Conservation (phyloP, 2,113 vertebrate genomes). For the Gavia stellata region DNA sequence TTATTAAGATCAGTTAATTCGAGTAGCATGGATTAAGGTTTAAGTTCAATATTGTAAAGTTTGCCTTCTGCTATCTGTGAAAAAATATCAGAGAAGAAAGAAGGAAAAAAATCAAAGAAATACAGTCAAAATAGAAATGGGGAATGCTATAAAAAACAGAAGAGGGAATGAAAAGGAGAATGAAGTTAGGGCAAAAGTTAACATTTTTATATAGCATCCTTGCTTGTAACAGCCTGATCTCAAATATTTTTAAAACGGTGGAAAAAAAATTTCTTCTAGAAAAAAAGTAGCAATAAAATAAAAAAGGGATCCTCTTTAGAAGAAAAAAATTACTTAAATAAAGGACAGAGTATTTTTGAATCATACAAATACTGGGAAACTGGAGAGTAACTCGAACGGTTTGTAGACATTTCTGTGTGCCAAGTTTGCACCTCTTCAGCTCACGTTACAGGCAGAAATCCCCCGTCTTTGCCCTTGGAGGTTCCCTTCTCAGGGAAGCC, state of each 20-base stretch:
- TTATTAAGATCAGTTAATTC: background rate
- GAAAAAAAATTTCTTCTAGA: background rate
- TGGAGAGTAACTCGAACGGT: background rate
- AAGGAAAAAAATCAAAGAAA: background rate
- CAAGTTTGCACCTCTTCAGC: background rate
- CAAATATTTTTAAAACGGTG: background rate
- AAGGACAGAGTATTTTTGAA: background rate
- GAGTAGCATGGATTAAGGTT: background rate
- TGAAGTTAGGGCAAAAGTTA: background rate
- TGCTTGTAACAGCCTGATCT: background rate
- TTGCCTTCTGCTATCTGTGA: background rate
- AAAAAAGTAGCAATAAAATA: background rate
- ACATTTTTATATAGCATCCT: background rate
- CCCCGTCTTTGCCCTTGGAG: background rate
- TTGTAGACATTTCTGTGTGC: background rate
- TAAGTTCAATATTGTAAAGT: background rate
- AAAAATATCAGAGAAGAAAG: background rate
- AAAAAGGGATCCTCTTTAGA: background rate
- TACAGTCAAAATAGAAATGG: background rate
- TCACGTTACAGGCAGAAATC: background rate
- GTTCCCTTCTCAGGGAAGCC: background rate
- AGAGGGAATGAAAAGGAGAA: background rate
- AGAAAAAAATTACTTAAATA: background rate
- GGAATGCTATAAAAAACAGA: background rate
- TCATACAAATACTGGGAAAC: background rate